Evolutionary conservation across 2,797 vertebrate genomes (phyloP).

Genomic region (Pseudochirops corinnae): DNA sequence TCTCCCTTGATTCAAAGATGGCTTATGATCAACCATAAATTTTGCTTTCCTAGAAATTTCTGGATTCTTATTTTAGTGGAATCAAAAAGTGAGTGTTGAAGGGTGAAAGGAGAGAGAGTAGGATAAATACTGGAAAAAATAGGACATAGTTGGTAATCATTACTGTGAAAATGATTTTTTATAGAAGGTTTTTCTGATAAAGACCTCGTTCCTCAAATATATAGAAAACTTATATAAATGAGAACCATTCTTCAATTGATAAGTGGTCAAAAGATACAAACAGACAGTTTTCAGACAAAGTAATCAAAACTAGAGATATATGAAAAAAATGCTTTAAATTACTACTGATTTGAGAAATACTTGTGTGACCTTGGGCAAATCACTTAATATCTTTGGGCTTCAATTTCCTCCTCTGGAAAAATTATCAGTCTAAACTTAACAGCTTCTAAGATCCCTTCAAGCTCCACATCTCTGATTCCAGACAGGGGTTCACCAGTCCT

Average conservation of each 20-base stretch:
- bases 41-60: not conserved
- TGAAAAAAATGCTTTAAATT: not conserved
- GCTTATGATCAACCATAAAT: not conserved
- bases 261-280: not conserved
- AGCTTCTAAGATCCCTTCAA: not conserved
- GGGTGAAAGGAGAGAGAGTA: not conserved
- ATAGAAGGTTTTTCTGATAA: not conserved
- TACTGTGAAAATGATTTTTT: not conserved
- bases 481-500: not conserved
- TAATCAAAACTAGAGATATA: not conserved
- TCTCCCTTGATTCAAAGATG: not conserved
- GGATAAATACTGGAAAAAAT: not conserved
- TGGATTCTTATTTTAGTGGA: not conserved
- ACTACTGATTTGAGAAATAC: not conserved
- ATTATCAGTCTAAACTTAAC: not conserved
- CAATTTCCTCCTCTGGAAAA: not conserved
- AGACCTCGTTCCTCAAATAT: not conserved
- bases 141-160: not conserved
- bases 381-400: not conserved
- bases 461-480: no score
- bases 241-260: not conserved
- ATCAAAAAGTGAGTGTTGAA: not conserved
- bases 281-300: not conserved
- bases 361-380: not conserved
- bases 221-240: not conserved